Conservation (phyloP, 2,888 invertebrate genomes). For the Aphodius granarius region DNA sequence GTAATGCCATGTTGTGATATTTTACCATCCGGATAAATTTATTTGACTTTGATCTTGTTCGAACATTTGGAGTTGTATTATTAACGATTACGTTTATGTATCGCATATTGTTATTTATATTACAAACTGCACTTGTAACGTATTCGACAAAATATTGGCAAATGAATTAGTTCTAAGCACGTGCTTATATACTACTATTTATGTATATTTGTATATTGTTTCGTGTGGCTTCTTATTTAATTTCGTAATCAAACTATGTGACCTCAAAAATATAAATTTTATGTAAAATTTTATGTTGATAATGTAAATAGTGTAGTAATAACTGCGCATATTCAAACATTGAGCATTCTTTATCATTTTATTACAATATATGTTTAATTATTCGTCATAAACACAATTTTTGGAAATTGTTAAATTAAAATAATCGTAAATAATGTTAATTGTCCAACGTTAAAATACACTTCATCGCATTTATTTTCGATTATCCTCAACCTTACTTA, state of each 20-base stretch:
- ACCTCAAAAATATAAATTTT: too few species aligned
- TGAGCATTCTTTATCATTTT: too few species aligned
- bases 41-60: not conserved
- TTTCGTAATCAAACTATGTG: not conserved
- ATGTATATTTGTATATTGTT: not conserved
- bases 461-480: not conserved
- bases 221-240: not conserved
- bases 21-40: not conserved
- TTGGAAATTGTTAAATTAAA: too few species aligned
- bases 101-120: not conserved
- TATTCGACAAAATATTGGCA: not conserved
- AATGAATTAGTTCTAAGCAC: not conserved
- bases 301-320: too few species aligned
- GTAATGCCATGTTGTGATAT: not conserved
- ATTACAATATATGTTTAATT: too few species aligned
- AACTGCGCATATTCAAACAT: not conserved
- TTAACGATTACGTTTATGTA: not conserved
- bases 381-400: too few species aligned
- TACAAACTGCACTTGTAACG: not conserved
- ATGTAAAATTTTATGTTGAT: too few species aligned
- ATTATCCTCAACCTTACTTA: not conserved
- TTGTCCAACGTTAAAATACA: not conserved
- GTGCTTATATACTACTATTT: not conserved
- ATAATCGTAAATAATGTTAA: too few species aligned
- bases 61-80: not conserved